Conservation (phyloP, 2,888 invertebrate genomes). For the Drosophila mettleri region DNA sequence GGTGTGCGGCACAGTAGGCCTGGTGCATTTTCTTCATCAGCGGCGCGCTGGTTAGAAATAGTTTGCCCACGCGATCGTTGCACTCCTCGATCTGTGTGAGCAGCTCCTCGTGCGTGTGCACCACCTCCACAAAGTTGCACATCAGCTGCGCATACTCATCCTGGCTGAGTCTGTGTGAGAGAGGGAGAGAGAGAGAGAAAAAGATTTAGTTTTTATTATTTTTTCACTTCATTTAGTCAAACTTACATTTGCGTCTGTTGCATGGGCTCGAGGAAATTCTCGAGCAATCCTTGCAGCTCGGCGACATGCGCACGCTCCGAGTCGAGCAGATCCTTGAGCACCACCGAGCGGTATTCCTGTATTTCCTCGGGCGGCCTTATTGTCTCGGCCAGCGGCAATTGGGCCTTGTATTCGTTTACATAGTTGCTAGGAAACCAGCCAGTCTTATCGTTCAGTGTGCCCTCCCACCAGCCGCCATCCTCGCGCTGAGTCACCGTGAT, state of each 20-base stretch:
- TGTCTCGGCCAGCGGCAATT: constrained; percentile 87
- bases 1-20: constrained; percentile 96
- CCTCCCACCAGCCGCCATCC: constrained; percentile 99
- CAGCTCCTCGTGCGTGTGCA: constrained; percentile 93
- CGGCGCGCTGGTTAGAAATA: constrained; percentile 94
- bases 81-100: constrained; percentile 92
- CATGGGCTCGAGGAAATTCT: constrained; percentile 94
- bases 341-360: constrained; percentile 93
- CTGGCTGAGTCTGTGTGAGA: constrained; percentile 89
- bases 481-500: constrained; percentile 98
- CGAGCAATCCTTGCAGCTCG: constrained; percentile 93
- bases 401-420: constrained; percentile 92
- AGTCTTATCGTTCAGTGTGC: constrained; percentile 96
- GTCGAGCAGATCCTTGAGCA: constrained; percentile 95
- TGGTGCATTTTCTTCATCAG: constrained; percentile 93
- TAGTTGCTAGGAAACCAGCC: constrained; percentile 99
- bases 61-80: constrained; percentile 93
- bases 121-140: constrained; percentile 95
- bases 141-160: constrained; percentile 95
- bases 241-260: constrained; percentile 94
- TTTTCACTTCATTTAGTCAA: too few relatives aligned
- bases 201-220: too few relatives aligned
- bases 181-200: too few relatives aligned
- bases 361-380: constrained; percentile 89
- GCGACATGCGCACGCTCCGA: constrained; percentile 96